These are phyloP conservation scores for Pangasianodon hypophthalmus DNA, from an alignment of 2,113 vertebrate species.

Conservation along the genomic window DNA sequence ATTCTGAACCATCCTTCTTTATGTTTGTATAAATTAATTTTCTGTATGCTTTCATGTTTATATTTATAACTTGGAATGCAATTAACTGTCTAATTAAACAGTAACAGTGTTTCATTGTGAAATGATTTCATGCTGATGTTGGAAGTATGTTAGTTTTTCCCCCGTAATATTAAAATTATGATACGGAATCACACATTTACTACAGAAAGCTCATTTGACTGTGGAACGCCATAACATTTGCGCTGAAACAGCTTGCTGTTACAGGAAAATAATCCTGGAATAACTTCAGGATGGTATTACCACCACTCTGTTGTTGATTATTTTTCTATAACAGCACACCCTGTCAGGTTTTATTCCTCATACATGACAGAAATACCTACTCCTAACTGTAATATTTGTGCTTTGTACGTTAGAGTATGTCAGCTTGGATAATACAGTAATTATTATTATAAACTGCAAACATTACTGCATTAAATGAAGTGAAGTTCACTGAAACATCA, in stretches of 20 bases:
- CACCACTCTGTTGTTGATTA: not conserved
- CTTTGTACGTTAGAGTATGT: not conserved
- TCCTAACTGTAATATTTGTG: not conserved
- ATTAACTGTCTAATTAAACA: not conserved
- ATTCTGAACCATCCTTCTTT: not conserved
- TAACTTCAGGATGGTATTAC: not conserved
- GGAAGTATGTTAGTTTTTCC: not conserved
- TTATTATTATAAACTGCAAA: no score
- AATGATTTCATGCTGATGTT: not conserved
- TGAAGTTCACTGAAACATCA: not conserved
- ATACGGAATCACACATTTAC: no score
- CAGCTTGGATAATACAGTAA: no score
- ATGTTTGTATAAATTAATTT: not conserved
- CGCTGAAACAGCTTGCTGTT: not conserved
- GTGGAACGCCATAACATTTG: not conserved
- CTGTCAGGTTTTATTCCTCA: not conserved
- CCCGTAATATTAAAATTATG: not conserved
- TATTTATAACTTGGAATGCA: constrained; percentile 3
- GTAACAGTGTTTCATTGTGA: not conserved
- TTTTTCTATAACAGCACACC: not conserved
- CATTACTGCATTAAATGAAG: not conserved
- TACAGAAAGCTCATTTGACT: not conserved
- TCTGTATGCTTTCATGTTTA: not conserved
- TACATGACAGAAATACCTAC: not conserved
- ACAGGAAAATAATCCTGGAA: not conserved